A percentile compares a stretch with the other conserved stretches of the same genome.
Conservation (phyloP, 2,888 invertebrate species). For the Stictocephala bisonia region DNA sequence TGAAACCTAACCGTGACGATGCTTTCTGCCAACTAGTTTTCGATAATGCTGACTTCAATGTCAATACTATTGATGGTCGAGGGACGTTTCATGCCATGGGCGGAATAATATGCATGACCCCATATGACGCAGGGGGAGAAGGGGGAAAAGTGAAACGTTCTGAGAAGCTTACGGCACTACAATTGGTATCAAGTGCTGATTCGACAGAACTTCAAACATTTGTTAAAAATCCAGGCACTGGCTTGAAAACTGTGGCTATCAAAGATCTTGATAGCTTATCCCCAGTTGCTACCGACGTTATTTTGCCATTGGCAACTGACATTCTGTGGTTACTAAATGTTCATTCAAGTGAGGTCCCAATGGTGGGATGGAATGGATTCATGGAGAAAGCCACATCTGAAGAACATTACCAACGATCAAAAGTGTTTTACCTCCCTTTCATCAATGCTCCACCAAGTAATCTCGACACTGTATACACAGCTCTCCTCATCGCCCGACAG, state of each 20-base stretch:
- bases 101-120: no score
- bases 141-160: neutral
- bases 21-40: no score
- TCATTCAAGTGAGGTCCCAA: conserved; percentile 25
- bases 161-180: conserved; percentile 18
- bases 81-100: no score
- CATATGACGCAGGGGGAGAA: no score
- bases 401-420: neutral
- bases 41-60: no score
- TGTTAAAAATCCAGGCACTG: conserved; percentile 29
- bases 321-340: conserved; percentile 29
- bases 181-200: conserved; percentile 21
- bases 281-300: conserved; percentile 3
- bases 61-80: no score
- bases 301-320: neutral
- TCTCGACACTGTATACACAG: conserved; percentile 60
- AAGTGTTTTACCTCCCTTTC: conserved; percentile 45
- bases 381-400: conserved; percentile 29
- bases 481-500: conserved; percentile 56
- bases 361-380: conserved; percentile 31
- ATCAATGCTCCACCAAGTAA: conserved; percentile 61
- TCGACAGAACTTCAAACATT: conserved; percentile 20
- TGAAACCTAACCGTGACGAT: no score
- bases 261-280: conserved; percentile 23
- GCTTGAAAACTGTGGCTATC: conserved; percentile 25